Conservation (phyloP, 2,888 invertebrate genomes). For the Luffia ferchaultella region DNA sequence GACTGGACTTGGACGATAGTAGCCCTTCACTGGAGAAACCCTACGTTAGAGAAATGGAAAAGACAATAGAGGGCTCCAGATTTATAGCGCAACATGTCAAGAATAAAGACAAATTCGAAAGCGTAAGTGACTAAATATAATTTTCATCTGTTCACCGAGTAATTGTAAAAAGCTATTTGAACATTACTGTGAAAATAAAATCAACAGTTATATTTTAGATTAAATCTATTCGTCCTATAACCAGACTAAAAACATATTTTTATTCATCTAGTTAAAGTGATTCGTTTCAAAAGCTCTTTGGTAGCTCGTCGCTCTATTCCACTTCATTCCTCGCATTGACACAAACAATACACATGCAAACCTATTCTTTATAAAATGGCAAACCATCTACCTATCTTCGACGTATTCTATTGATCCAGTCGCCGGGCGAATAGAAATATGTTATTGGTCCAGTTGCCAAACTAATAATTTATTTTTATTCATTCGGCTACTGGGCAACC, state of each 20-base stretch:
- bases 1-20: constrained; percentile 64
- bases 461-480: too few relatives aligned
- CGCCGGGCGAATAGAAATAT: too few relatives aligned
- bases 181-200: background rate
- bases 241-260: constrained; percentile 3
- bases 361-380: too few relatives aligned
- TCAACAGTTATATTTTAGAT: background rate
- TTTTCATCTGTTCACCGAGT: background rate
- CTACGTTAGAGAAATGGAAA: constrained; percentile 86
- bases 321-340: too few relatives aligned
- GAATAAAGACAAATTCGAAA: constrained; percentile 94
- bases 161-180: background rate
- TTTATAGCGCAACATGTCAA: constrained; percentile 96
- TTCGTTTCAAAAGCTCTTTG: too few relatives aligned
- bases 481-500: too few relatives aligned
- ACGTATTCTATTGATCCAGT: too few relatives aligned
- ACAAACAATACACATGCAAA: too few relatives aligned
- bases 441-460: too few relatives aligned
- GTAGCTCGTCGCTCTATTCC: too few relatives aligned
- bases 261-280: too few relatives aligned
- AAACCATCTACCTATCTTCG: too few relatives aligned
- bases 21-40: constrained; percentile 87
- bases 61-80: constrained; percentile 90
- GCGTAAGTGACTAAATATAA: constrained; percentile 70
- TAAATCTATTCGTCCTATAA: background rate